Percentiles rank a stretch among this genome's conserved stretches.
These are phyloP conservation scores for Emberiza fucata DNA, from an alignment of 2,113 vertebrate genomes.

Conservation along the genomic window DNA sequence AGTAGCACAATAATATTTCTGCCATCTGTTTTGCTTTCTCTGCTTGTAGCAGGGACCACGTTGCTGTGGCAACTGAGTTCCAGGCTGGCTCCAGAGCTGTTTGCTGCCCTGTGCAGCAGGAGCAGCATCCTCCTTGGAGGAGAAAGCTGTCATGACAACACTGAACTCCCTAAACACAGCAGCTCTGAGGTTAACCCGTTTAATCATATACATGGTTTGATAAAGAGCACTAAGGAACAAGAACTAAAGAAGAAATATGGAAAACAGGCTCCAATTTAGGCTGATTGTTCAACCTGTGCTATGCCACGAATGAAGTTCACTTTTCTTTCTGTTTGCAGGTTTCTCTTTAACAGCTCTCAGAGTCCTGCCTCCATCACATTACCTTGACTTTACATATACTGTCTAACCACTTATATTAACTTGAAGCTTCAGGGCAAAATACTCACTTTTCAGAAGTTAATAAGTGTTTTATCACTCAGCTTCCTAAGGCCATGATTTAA, in stretches of 20 bases:
- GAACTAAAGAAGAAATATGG: neutral
- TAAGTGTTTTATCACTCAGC: neutral
- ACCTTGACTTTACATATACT: neutral
- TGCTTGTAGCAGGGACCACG: slow-evolving; percentile 10
- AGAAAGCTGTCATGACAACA: neutral
- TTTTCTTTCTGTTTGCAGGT: neutral
- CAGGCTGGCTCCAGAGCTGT: neutral
- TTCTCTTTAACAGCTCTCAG: neutral
- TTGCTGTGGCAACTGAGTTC: slow-evolving; percentile 50
- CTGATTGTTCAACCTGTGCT: neutral
- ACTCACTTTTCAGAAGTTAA: neutral
- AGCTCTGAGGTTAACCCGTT: neutral
- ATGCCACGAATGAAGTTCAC: neutral
- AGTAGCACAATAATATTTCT: neutral
- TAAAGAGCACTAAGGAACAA: neutral
- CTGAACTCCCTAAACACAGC: neutral
- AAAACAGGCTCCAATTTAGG: neutral
- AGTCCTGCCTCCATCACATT: neutral
- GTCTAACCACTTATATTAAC: neutral
- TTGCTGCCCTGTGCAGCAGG: neutral
- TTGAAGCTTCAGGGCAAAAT: neutral
- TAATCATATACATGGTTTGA: accelerated
- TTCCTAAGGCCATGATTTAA: neutral
- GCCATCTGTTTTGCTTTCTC: slow-evolving; percentile 45
- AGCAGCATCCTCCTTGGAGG: neutral